phyloP scores from a whole-genome alignment of 2,113 vertebrate genomes.

The Prinia subflava region DNA sequence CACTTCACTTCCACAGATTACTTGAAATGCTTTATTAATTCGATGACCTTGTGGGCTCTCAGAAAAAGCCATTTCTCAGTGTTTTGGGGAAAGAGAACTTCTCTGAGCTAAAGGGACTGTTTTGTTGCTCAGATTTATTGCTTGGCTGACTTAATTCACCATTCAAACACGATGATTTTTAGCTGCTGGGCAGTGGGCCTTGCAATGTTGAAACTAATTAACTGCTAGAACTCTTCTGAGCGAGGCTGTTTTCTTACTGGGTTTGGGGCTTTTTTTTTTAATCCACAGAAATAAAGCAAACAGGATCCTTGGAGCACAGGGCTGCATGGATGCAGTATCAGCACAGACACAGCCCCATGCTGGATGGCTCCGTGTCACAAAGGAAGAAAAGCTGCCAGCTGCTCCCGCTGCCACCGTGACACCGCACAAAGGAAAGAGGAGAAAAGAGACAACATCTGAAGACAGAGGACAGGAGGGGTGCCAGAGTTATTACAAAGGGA shows the following conservation, averaged over 20 bases:
- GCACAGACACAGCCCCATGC: not conserved
- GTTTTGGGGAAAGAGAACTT: constrained; percentile 14
- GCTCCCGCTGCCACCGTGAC: not conserved
- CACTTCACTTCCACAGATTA: constrained; percentile 38
- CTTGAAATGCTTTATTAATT: constrained; percentile 61
- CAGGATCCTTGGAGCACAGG: not conserved
- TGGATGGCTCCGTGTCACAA: not conserved
- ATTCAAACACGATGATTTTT: constrained; percentile 52
- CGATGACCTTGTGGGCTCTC: constrained; percentile 26
- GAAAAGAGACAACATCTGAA: not conserved
- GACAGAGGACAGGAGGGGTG: not conserved
- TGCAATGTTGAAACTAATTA: constrained; percentile 55
- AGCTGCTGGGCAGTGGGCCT: constrained; percentile 48
- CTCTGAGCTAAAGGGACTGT: constrained; percentile 25
- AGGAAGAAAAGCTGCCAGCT: not conserved
- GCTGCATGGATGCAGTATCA: not conserved
- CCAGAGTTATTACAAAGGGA: not conserved
- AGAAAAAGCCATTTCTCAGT: constrained; percentile 35
- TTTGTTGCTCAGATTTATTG: constrained; percentile 60
- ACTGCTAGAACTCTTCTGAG: constrained; percentile 18
- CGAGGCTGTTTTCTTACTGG: not conserved
- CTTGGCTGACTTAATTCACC: constrained; percentile 49
- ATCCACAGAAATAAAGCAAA: not conserved
- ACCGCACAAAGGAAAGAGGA: not conserved
- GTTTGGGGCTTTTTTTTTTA: not conserved